Percentiles rank a stretch among this genome's conserved stretches.
phyloP scores from a whole-genome alignment of 2,797 vertebrate genomes.

The Halcyon smyrnensis region DNA sequence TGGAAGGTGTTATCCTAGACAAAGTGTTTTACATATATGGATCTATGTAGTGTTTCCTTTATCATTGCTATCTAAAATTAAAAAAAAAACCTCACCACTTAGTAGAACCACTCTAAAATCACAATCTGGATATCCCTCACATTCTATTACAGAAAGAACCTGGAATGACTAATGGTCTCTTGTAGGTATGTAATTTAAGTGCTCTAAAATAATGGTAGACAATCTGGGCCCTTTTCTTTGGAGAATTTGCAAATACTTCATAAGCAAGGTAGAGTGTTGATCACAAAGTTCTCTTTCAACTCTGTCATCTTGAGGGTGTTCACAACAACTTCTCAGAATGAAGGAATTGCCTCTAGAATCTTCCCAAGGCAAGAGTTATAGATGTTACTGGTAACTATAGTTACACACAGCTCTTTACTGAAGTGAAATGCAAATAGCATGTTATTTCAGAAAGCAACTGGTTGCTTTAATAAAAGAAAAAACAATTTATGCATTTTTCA shows the following conservation, averaged over 20 bases:
- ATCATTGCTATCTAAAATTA: not conserved
- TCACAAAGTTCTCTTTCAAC: not conserved
- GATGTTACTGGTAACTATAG: constrained; percentile 74
- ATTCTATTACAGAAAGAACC: not conserved
- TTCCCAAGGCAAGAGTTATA: constrained; percentile 34
- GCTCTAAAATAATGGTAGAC: not conserved
- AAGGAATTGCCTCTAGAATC: constrained; percentile 39
- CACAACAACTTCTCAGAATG: constrained; percentile 33
- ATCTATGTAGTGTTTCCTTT: not conserved
- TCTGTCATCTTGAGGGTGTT: not conserved
- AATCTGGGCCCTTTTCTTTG: not conserved
- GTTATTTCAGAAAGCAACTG: constrained; percentile 41
- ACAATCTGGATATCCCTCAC: not conserved
- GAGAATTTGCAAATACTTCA: not conserved
- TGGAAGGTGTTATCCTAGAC: not conserved
- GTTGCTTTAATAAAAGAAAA: constrained; percentile 56
- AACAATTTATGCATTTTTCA: constrained; percentile 12
- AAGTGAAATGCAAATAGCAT: constrained; percentile 50
- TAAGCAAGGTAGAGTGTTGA: not conserved
- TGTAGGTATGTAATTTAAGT: not conserved
- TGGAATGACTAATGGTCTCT: not conserved
- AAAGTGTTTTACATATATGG: not conserved
- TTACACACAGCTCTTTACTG: constrained; percentile 61
- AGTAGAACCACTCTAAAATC: not conserved
- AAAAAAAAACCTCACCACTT: not conserved